Base-by-base conservation (phyloP, 37 sponge, comb jelly and placozoan genomes). In the Diacarnus erythraeanus region DNA sequence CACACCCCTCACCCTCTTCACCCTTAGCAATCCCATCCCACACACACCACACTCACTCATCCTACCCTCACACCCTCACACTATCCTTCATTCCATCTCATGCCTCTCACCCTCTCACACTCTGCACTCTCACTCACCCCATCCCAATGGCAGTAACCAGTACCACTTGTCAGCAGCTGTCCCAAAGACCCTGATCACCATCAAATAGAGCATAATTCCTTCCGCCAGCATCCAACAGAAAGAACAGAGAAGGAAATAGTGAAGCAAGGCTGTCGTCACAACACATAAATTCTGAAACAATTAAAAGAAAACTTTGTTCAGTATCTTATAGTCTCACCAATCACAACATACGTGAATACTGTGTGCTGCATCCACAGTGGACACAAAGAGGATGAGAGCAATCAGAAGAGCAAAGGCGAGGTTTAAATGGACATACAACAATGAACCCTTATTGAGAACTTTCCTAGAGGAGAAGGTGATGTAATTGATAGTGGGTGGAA, bases 381-480 rank as follows among this genome's bases (percentile, higher is more conserved):
- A 77, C 36, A 76, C 88, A 81, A 87, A 87, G 15, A 81, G 20
- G 1, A 76, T 4, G 33, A 77, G 61, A 27, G 77, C 77, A 6
- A 76, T 0, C 38, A 87, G 68, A 34, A 87, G 82, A n/a, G 77
- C 71, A 23, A 81, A n/a, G 23, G 76, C 67, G 1, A 87, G 82
- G 35, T 87, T 87, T 22, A 87, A 35, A 69, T 87, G 88, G 22
- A 87, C 64, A 42, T 79, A 81, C 54, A 79, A 63, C 18, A 76
- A 36, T 0, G 74, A 66, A 42, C 69, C 63, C 43, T 43, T 64
- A 42, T 44, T 61, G 33, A 83, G 44, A 8, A n/a, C 74, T 34
- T 77, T 74, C 78, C 88, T 87, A 44, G 33, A 25, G 5, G n/a
- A n/a, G n/a, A n/a, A n/a, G n/a, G n/a, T n/a, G n/a, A n/a, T n/a